A percentile compares a stretch with the other conserved stretches of the same genome.
Evolutionary conservation across 2,797 vertebrate species (phyloP).

Genomic region (Petrocephalus schoutedeni): DNA sequence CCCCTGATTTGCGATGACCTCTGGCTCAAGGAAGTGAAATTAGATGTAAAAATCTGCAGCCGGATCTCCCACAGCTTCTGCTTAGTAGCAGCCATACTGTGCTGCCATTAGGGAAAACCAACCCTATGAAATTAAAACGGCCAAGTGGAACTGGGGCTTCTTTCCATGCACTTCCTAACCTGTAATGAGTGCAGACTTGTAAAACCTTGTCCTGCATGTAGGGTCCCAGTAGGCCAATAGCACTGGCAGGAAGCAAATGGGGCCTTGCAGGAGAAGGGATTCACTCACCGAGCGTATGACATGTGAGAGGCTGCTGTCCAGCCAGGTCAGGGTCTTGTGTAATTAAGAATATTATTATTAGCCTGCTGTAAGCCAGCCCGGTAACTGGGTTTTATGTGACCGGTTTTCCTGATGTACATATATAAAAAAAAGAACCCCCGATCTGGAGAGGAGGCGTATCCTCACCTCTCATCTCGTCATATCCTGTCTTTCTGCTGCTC

Average conservation of each 20-base stretch:
- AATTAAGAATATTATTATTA: constrained; percentile 47
- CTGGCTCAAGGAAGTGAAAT: constrained; percentile 18
- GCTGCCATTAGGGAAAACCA: background rate
- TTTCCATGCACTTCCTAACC: background rate
- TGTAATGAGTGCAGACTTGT: background rate
- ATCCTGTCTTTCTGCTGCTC: background rate
- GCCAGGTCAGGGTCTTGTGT: constrained; percentile 31
- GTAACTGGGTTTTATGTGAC: constrained; percentile 50
- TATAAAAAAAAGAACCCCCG: constrained; percentile 36
- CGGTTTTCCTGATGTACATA: constrained; percentile 36
- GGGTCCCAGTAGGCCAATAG: background rate
- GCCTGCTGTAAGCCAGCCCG: constrained; percentile 43
- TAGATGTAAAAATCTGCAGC: constrained; percentile 21
- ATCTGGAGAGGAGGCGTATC: constrained; percentile 57
- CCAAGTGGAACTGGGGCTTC: background rate
- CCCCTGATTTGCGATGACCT: constrained; percentile 17
- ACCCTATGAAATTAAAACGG: background rate
- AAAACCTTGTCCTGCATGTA: constrained; percentile 2
- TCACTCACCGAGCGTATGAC: background rate
- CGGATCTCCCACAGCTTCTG: background rate
- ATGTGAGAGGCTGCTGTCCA: constrained; percentile 8
- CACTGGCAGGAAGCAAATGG: background rate
- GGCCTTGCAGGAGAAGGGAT: background rate
- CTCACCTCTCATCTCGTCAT: constrained; percentile 38
- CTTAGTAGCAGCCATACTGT: background rate